Evolutionary conservation across 2,797 vertebrate species (phyloP).

Genomic region (Xenentodon cancila): DNA sequence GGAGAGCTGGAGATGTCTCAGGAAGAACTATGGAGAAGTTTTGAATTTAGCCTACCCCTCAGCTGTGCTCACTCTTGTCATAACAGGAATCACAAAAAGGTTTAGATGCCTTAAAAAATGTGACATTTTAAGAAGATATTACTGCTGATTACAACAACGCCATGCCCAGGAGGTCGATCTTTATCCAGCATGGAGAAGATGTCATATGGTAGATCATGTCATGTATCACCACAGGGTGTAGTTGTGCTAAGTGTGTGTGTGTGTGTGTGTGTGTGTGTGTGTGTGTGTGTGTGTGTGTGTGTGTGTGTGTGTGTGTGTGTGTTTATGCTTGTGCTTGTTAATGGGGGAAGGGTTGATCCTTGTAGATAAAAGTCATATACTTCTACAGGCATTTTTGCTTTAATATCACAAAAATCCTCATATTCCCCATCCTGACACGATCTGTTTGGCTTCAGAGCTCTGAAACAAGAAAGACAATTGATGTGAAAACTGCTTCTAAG

Average conservation of each 20-base stretch:
- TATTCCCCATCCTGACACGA: conserved; percentile 1
- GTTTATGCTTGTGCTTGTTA: too few relatives aligned
- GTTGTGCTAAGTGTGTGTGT: background rate
- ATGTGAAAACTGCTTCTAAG: conserved; percentile 38
- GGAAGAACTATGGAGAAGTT: conserved; percentile 59
- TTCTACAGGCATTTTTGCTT: conserved; percentile 52
- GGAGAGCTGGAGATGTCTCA: conserved; percentile 51
- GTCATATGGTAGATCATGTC: conserved; percentile 56
- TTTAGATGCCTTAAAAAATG: conserved; percentile 44
- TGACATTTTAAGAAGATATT: conserved; percentile 78
- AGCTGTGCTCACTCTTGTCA: conserved; percentile 62
- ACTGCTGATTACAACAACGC: conserved; percentile 67
- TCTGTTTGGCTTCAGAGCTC: conserved; percentile 23
- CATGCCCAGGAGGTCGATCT: conserved; percentile 57
- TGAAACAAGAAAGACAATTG: conserved; percentile 36
- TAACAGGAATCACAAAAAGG: conserved; percentile 58
- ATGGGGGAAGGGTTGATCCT: conserved; percentile 7
- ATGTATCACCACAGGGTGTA: conserved; percentile 47
- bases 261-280: too few relatives aligned
- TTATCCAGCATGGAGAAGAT: conserved; percentile 57
- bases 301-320: background rate
- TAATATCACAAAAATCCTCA: conserved; percentile 34
- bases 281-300: too few relatives aligned
- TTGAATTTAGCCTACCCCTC: conserved; percentile 61
- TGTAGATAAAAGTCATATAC: conserved; percentile 61